These are phyloP conservation scores for Drosophila pseudotalamancana DNA, from an alignment of 2,888 invertebrate genomes.

Conservation along the genomic window DNA sequence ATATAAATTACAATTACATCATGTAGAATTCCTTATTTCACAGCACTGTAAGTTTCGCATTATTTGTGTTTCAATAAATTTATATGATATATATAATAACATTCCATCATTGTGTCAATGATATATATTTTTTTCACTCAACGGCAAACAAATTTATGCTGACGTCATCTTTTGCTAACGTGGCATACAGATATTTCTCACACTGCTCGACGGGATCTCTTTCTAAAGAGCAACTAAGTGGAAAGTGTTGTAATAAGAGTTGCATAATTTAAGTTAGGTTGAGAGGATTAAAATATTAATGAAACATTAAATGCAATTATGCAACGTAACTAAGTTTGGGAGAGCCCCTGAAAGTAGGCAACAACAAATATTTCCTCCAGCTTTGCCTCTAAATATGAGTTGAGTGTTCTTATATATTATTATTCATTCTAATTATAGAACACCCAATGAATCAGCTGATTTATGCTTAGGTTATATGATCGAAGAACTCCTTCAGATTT, in stretches of 20 bases:
- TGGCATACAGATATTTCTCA: background rate
- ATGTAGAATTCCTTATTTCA: slow-evolving; percentile 36
- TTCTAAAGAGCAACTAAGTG: background rate
- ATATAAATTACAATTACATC: slow-evolving; percentile 47
- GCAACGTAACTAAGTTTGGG: too few species aligned
- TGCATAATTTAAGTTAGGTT: too few species aligned
- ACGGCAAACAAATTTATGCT: background rate
- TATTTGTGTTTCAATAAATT: slow-evolving; percentile 56
- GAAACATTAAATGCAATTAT: too few species aligned
- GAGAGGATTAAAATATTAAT: too few species aligned
- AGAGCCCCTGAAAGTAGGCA: slow-evolving; percentile 36
- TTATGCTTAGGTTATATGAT: too few species aligned
- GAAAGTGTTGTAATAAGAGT: too few species aligned
- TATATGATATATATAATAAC: slow-evolving; percentile 33
- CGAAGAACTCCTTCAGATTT: too few species aligned
- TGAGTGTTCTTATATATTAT: too few species aligned
- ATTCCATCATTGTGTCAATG: background rate
- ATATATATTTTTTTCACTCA: background rate
- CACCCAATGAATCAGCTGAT: too few species aligned
- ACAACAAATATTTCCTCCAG: background rate
- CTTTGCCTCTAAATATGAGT: background rate
- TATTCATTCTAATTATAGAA: too few species aligned
- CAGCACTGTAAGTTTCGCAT: slow-evolving; percentile 46
- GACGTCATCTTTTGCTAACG: slow-evolving; percentile 39
- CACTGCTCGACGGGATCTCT: background rate